Percentiles rank a stretch among this genome's conserved stretches.
phyloP scores from a whole-genome alignment of 1,140 invertebrate genomes.

The Brachionus manjavacas region DNA sequence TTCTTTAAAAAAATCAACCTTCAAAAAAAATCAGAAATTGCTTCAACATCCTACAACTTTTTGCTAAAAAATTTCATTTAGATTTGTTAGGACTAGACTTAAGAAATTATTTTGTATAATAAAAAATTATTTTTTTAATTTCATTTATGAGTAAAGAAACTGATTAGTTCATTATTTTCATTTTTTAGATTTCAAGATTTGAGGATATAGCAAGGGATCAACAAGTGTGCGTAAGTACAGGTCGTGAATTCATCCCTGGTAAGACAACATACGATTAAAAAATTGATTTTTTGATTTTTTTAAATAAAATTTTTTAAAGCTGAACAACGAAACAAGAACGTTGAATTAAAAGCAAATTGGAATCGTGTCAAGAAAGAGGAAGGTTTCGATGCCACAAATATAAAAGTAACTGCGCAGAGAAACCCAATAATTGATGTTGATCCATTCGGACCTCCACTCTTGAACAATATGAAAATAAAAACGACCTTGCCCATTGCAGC shows the following conservation, averaged over 20 bases:
- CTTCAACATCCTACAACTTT: no score
- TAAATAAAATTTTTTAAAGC: not conserved
- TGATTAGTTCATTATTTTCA: no score
- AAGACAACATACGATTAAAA: not conserved
- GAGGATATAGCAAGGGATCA: constrained; percentile 51
- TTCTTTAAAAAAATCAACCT: no score
- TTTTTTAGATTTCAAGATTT: constrained; percentile 48
- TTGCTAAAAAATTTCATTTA: no score
- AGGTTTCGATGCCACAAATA: constrained; percentile 51
- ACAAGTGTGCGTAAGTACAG: constrained; percentile 51
- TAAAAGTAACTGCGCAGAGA: constrained; percentile 45
- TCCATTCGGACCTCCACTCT: constrained; percentile 25
- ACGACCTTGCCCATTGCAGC: not conserved
- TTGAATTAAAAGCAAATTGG: constrained; percentile 56
- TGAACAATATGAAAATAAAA: not conserved
- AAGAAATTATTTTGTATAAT: no score
- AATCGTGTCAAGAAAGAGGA: constrained; percentile 51
- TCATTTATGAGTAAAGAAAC: no score
- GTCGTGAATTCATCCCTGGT: constrained; percentile 48
- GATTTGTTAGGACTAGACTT: no score
- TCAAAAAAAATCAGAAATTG: not conserved
- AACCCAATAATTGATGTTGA: constrained; percentile 16
- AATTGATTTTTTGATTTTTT: not conserved
- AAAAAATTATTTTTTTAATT: no score
- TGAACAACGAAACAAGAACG: constrained; percentile 43